Percentiles rank a stretch among this genome's conserved stretches.
These are phyloP conservation scores for Podarcis siculus DNA, from an alignment of 2,797 vertebrate genomes.

Conservation along the genomic window DNA sequence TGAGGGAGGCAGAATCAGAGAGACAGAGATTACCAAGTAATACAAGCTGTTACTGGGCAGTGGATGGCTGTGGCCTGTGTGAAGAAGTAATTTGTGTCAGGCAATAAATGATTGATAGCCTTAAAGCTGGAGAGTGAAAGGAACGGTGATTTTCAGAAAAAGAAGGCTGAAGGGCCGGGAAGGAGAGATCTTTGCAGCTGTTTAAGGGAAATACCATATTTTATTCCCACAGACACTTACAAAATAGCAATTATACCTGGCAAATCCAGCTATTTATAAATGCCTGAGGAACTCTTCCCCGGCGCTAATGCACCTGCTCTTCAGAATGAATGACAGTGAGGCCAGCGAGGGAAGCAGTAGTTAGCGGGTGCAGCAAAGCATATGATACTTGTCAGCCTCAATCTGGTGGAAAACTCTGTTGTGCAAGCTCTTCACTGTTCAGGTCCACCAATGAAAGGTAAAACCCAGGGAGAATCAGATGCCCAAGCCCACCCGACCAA, in stretches of 20 bases:
- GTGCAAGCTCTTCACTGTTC: conserved; percentile 4
- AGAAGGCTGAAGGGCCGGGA: conserved; percentile 13
- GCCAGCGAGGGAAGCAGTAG: conserved; percentile 42
- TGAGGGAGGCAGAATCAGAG: not conserved
- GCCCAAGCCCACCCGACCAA: not conserved
- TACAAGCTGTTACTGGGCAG: conserved; percentile 40
- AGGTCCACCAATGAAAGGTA: not conserved
- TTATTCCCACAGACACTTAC: conserved; percentile 30
- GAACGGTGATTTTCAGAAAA: not conserved
- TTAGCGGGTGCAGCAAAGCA: conserved; percentile 42
- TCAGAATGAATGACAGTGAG: conserved; percentile 44
- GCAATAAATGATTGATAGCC: conserved; percentile 44
- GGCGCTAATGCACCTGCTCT: conserved; percentile 39
- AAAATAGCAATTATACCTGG: conserved; percentile 48
- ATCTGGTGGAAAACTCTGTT: conserved; percentile 56
- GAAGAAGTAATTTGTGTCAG: conserved; percentile 57
- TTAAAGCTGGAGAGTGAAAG: conserved; percentile 11
- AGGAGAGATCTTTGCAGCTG: conserved; percentile 16
- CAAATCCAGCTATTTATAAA: conserved; percentile 50
- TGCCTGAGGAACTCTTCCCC: conserved; percentile 6
- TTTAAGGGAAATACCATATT: conserved; percentile 39
- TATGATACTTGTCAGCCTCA: conserved; percentile 54
- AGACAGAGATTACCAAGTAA: conserved; percentile 33
- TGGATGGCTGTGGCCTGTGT: conserved; percentile 1
- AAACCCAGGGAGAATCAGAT: not conserved